Evolutionary conservation across 2,797 vertebrate species (phyloP).

Genomic region (Centropyge bicolor): DNA sequence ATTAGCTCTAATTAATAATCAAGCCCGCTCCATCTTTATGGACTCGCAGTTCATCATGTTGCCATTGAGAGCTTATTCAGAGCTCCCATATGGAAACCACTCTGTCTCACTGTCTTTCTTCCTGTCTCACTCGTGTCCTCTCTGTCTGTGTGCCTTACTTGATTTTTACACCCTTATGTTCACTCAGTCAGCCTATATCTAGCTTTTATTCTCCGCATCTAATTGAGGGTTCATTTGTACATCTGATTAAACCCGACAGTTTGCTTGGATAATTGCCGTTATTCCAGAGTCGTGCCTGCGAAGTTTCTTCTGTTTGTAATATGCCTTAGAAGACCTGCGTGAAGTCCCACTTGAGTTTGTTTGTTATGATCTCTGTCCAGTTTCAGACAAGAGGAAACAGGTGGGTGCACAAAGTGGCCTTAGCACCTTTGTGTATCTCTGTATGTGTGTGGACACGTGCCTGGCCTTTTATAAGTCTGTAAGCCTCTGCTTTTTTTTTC

Average conservation of each 20-base stretch:
- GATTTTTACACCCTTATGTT: conserved; percentile 10
- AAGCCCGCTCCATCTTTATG: conserved; percentile 49
- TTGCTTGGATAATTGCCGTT: conserved; percentile 37
- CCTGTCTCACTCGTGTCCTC: conserved; percentile 13
- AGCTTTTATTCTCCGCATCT: conserved; percentile 35
- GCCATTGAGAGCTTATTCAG: conserved; percentile 36
- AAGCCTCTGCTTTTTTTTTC: conserved; percentile 18
- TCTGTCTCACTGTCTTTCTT: conserved; percentile 6
- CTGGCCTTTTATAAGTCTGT: conserved; percentile 12
- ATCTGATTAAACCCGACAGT: conserved; percentile 52
- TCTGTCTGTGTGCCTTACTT: not conserved
- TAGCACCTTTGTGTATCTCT: not conserved
- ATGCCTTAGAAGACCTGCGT: not conserved
- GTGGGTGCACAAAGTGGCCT: conserved; percentile 13
- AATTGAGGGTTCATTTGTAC: conserved; percentile 49
- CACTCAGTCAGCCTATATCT: conserved; percentile 3
- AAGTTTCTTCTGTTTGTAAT: conserved; percentile 38
- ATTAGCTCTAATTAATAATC: conserved; percentile 78
- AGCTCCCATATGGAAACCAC: conserved; percentile 25
- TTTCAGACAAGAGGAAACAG: conserved; percentile 39
- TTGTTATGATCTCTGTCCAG: conserved; percentile 32
- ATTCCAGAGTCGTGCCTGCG: conserved; percentile 41
- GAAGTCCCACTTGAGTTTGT: conserved; percentile 31
- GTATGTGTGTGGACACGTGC: conserved; percentile 26
- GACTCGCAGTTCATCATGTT: conserved; percentile 53